Evolutionary conservation across 1,140 invertebrate genomes (phyloP), one percentile per base, ranked within the genome.

Genomic region (Drosophila bifasciata): DNA sequence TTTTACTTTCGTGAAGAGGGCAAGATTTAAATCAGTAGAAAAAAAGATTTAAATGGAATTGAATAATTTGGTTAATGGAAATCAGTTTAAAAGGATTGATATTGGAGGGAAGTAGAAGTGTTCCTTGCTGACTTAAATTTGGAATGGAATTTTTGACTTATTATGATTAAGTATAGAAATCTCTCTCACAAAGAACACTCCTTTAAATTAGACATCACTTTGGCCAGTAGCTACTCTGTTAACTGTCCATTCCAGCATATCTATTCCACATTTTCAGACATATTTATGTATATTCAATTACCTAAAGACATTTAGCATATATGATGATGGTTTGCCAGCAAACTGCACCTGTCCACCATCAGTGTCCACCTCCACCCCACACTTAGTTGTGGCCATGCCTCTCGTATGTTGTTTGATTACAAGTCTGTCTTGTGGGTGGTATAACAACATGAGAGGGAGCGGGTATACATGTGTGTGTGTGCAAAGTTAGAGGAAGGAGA

Each of bases 341-440:
- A 58, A 56, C 36, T 81, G 62, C 57, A 43, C 48, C 36, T 46
- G 19, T 21, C 19, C 19, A 55, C 60, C 61, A 19, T 60, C 40
- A 28, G 39, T 55, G 50, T 41, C 53, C 63, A 63, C 49, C 46
- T 63, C 44, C 75, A 39, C 15, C 68, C 46, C 58, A 3, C 50
- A 53, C 19, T 36, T 41, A 59, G 43, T 45, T 76, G 60, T 61
- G 62, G 46, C 74, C 61, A 52, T 78, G 56, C 40, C 28, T 28
- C 25, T 25, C 28, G 28, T 32, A 9, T 32, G 40, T 76, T 84
- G 80, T 79, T 81, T 81, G 79, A 83, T 81, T 83, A 83, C 74
- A 83, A 81, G 72, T 72, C 73, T 81, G 70, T 75, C 56, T 76
- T 80, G 77, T 72, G 77, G 71, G 77, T 76, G 73, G 60, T 36